These are phyloP conservation scores for Ptychochromis oligacanthus DNA, from an alignment of 2,113 vertebrate genomes.

Conservation along the genomic window DNA sequence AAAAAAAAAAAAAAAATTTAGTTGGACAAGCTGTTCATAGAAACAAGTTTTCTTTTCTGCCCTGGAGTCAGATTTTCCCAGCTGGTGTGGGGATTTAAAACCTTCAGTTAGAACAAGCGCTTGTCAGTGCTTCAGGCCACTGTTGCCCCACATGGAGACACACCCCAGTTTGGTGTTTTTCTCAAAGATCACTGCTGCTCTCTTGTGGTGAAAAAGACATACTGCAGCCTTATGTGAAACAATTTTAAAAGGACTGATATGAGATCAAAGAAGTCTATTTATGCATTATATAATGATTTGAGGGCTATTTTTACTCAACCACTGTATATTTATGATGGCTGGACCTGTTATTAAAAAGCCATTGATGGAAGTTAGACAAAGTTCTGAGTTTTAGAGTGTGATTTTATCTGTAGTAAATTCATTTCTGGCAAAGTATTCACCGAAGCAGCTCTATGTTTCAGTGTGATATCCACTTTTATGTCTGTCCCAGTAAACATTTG, in stretches of 20 bases:
- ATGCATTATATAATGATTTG: neutral
- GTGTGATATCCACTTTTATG: neutral
- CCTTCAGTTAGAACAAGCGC: neutral
- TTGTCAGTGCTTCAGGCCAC: neutral
- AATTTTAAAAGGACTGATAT: accelerated
- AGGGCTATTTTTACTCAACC: neutral
- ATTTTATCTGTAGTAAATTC: neutral
- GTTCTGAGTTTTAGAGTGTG: too few relatives aligned
- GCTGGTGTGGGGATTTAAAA: slow-evolving; percentile 3
- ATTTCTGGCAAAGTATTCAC: neutral
- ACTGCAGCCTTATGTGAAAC: neutral
- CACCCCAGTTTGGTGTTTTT: neutral
- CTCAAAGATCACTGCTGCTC: slow-evolving; percentile 45
- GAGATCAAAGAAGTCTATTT: neutral
- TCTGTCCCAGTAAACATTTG: accelerated
- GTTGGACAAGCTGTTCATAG: slow-evolving; percentile 13
- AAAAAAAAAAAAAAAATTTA: neutral
- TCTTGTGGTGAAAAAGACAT: slow-evolving; percentile 21
- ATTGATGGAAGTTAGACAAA: neutral
- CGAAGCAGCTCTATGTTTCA: neutral
- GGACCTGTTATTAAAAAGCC: neutral
- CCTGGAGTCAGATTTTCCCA: neutral
- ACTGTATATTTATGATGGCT: neutral
- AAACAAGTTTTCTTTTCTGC: neutral
- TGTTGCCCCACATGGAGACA: slow-evolving; percentile 19